These are phyloP conservation scores for Cathartes aura DNA, from an alignment of 2,113 vertebrate genomes.

Conservation along the genomic window DNA sequence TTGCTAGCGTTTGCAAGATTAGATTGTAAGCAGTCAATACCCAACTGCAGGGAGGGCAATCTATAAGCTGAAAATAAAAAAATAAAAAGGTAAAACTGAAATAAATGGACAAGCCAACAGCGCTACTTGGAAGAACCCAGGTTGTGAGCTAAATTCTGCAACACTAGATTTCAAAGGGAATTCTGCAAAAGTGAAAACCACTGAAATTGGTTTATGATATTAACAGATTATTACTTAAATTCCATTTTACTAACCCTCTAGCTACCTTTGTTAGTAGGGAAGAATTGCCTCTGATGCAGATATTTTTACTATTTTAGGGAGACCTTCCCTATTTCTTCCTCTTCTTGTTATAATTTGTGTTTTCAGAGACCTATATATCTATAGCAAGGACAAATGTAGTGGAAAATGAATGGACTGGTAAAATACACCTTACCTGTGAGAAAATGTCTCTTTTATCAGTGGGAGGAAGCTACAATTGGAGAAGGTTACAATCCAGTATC, in stretches of 20 bases:
- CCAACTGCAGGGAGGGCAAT: neutral
- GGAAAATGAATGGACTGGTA: neutral
- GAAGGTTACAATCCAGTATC: neutral
- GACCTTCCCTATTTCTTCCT: neutral
- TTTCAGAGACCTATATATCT: neutral
- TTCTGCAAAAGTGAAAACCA: neutral
- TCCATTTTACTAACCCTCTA: neutral
- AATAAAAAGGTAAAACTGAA: neutral
- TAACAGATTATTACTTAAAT: neutral
- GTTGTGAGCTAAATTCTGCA: neutral
- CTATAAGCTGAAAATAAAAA: neutral
- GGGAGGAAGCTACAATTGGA: neutral
- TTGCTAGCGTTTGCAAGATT: neutral
- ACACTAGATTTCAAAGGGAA: neutral
- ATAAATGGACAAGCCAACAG: neutral
- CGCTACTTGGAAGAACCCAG: neutral
- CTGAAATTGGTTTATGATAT: neutral
- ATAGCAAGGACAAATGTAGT: neutral
- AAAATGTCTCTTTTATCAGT: neutral
- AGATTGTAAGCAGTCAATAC: neutral
- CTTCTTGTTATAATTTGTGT: neutral
- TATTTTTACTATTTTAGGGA: neutral
- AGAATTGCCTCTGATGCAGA: neutral
- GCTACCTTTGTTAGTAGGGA: neutral
- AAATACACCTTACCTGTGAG: neutral